These are phyloP conservation scores for Nomada hirtipes DNA, from an alignment of 2,888 invertebrate genomes.

Conservation along the genomic window DNA sequence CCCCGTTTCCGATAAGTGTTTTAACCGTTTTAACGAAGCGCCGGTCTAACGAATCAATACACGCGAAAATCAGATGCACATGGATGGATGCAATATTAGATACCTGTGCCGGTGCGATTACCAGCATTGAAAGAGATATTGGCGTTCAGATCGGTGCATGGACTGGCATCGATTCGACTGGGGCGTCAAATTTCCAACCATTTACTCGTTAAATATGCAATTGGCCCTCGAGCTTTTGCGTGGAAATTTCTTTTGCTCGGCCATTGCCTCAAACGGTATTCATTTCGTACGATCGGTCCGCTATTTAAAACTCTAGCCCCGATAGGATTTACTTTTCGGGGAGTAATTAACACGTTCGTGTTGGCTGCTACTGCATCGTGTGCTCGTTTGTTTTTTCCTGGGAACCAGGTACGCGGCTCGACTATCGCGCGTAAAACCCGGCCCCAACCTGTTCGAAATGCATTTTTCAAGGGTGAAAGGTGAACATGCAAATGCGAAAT, in stretches of 20 bases:
- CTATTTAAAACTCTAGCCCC: slow-evolving; percentile 3
- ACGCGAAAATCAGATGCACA: slow-evolving; percentile 50
- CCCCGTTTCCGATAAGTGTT: neutral
- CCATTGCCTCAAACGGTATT: slow-evolving; percentile 22
- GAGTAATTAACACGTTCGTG: slow-evolving; percentile 24
- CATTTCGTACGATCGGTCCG: neutral
- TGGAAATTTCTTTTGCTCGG: slow-evolving; percentile 5
- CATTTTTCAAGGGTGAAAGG: neutral
- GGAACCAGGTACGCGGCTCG: neutral
- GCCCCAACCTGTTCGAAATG: neutral
- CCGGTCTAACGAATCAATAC: slow-evolving; percentile 32
- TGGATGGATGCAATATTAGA: slow-evolving; percentile 5
- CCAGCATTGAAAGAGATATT: slow-evolving; percentile 42
- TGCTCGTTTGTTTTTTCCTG: neutral
- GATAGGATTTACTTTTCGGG: neutral
- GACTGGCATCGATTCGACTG: neutral
- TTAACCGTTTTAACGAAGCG: neutral
- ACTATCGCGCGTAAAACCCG: neutral
- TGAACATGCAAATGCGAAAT: neutral
- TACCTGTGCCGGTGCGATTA: slow-evolving; percentile 25
- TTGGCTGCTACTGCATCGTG: neutral
- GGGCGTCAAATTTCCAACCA: slow-evolving; percentile 27
- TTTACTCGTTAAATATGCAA: slow-evolving; percentile 23
- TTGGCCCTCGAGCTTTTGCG: slow-evolving; percentile 6
- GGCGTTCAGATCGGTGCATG: slow-evolving; percentile 43